Percentiles rank a stretch among this genome's conserved stretches.
Evolutionary conservation across 1,140 invertebrate genomes (phyloP).

Genomic region (Aporrectodea caliginosa): DNA sequence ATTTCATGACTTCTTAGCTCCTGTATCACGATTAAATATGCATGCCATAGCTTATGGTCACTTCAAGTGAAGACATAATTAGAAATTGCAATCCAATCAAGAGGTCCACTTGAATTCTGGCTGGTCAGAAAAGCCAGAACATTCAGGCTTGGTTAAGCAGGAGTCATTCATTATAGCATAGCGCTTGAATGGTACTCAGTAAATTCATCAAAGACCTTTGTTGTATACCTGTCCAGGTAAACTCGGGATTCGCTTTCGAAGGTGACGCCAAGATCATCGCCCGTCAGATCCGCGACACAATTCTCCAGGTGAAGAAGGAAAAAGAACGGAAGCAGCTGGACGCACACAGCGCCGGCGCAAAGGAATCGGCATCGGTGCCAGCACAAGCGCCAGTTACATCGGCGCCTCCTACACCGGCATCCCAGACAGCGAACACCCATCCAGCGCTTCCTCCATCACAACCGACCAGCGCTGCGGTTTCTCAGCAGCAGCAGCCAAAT

Average conservation of each 20-base stretch:
- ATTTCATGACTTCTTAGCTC: too few relatives aligned
- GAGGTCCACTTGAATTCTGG: too few relatives aligned
- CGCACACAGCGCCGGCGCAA: background rate
- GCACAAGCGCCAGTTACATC: background rate
- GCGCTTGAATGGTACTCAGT: too few relatives aligned
- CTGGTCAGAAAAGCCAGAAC: too few relatives aligned
- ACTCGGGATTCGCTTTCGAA: constrained; percentile 50
- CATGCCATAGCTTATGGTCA: too few relatives aligned
- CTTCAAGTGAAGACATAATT: too few relatives aligned
- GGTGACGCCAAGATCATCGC: constrained; percentile 78
- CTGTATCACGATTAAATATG: too few relatives aligned
- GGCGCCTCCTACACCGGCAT: background rate
- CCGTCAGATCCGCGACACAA: constrained; percentile 73
- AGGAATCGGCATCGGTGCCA: background rate
- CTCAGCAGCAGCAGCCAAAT: background rate
- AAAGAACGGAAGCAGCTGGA: constrained; percentile 60
- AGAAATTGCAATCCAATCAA: too few relatives aligned
- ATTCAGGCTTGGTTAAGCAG: too few relatives aligned
- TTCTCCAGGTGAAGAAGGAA: constrained; percentile 63
- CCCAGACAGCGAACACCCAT: background rate
- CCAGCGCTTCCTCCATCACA: too few relatives aligned
- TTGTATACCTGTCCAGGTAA: constrained; percentile 40
- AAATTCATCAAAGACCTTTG: too few relatives aligned
- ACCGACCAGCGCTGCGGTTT: too few relatives aligned
- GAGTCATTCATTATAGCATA: background rate